Percentiles rank a stretch among this genome's conserved stretches.
These are phyloP conservation scores for Holotrichia oblita DNA, from an alignment of 1,140 invertebrate species.

Conservation along the genomic window DNA sequence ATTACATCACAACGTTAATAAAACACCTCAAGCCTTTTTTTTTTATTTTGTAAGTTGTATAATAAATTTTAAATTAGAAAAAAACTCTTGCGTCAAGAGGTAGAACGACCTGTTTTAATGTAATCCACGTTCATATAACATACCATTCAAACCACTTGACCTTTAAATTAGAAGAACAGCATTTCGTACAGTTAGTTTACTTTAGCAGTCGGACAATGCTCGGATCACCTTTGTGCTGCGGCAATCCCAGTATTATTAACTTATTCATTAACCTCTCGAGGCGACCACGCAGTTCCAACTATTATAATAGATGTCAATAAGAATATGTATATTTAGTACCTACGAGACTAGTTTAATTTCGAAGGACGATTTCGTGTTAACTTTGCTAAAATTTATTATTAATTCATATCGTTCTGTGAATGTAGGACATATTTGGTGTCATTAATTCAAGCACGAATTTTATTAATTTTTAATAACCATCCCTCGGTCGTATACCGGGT, in stretches of 20 bases:
- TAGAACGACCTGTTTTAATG: too few relatives aligned
- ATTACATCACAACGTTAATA: too few relatives aligned
- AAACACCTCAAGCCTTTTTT: too few relatives aligned
- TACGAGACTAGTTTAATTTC: not conserved
- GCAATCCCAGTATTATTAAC: constrained; percentile 14
- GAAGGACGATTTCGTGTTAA: not conserved
- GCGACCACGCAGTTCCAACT: not conserved
- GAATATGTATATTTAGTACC: too few relatives aligned
- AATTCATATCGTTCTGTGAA: too few relatives aligned
- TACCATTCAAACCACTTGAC: not conserved
- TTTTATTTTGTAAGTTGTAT: too few relatives aligned
- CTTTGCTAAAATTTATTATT: too few relatives aligned
- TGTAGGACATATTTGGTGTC: too few relatives aligned
- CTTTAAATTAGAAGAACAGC: not conserved
- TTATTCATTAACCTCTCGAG: not conserved
- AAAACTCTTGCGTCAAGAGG: too few relatives aligned
- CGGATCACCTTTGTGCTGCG: not conserved
- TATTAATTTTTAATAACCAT: too few relatives aligned
- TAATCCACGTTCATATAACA: not conserved
- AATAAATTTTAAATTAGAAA: too few relatives aligned
- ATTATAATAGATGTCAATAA: constrained; percentile 12
- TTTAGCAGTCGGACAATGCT: not conserved
- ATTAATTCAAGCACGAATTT: too few relatives aligned
- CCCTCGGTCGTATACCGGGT: not conserved
- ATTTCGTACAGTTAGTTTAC: constrained; percentile 11